Percentiles rank a stretch among this genome's conserved stretches.
Evolutionary conservation across 37 sponge, comb jelly and placozoan species (phyloP).

Genomic region (Oopsacas minuta): DNA sequence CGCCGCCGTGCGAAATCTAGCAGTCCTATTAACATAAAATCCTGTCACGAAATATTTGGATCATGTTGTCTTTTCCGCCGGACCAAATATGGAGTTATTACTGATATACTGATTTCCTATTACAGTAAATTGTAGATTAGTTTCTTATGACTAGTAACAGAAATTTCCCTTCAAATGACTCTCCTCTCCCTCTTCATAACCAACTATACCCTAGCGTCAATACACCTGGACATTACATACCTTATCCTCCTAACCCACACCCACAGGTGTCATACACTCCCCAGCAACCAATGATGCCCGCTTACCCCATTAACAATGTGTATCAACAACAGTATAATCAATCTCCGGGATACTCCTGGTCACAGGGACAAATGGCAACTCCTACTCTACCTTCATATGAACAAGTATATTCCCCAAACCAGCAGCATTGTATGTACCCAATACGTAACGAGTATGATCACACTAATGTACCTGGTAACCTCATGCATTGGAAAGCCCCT

Average conservation of each 20-base stretch:
- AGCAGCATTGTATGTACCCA: background rate
- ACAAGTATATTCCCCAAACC: background rate
- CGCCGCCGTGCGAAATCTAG: too few relatives aligned
- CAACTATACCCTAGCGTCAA: background rate
- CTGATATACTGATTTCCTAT: too few relatives aligned
- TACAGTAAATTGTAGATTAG: too few relatives aligned
- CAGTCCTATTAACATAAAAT: too few relatives aligned
- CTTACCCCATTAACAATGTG: background rate
- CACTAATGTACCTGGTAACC: background rate
- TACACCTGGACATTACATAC: too few relatives aligned
- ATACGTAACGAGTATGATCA: background rate
- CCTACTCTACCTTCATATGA: background rate
- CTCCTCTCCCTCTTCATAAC: background rate
- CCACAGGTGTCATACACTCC: background rate
- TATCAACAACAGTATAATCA: background rate
- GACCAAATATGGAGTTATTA: too few relatives aligned
- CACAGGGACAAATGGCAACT: background rate
- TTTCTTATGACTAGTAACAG: background rate
- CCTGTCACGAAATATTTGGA: too few relatives aligned
- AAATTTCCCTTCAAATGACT: background rate
- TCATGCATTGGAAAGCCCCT: background rate
- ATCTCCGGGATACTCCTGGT: background rate
- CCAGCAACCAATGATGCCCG: background rate
- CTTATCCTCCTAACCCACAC: background rate
- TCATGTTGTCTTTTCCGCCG: too few relatives aligned